Evolutionary conservation across 2,888 invertebrate genomes (phyloP).

Genomic region (Sisyra terminalis): DNA sequence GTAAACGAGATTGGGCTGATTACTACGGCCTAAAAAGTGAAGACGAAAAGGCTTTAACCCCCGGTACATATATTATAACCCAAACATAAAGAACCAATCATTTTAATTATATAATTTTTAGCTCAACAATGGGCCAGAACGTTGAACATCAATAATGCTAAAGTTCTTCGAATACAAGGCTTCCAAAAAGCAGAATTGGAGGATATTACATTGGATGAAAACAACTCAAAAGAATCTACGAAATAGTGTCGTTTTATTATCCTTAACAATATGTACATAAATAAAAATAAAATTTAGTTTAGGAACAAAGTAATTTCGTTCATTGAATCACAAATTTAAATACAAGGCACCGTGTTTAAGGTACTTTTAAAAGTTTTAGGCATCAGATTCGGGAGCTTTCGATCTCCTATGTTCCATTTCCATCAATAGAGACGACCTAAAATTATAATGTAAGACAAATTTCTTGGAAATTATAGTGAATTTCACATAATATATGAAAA

Average conservation of each 20-base stretch:
- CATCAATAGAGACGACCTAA: slow-evolving; percentile 56
- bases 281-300: too few species aligned
- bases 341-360: neutral
- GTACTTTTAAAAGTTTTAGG: slow-evolving; percentile 2
- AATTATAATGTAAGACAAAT: slow-evolving; percentile 19
- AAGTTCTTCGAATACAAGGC: slow-evolving; percentile 36
- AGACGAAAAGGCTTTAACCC: slow-evolving; percentile 35
- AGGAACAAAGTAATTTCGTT: too few species aligned
- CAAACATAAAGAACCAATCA: too few species aligned
- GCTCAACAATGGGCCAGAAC: slow-evolving; percentile 38
- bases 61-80: slow-evolving; percentile 29
- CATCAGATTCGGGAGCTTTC: slow-evolving; percentile 4
- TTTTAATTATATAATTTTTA: too few species aligned
- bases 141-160: slow-evolving; percentile 37
- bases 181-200: slow-evolving; percentile 20
- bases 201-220: neutral
- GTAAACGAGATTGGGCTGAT: slow-evolving; percentile 50
- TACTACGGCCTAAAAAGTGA: slow-evolving; percentile 45
- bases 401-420: slow-evolving; percentile 45
- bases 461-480: slow-evolving; percentile 7
- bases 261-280: too few species aligned
- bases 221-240: too few species aligned
- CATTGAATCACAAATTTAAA: too few species aligned
- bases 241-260: too few species aligned
- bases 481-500: too few species aligned